A percentile compares a stretch with the other conserved stretches of the same genome.
These are phyloP conservation scores for Sarcoramphus papa DNA, from an alignment of 2,797 vertebrate genomes.

Conservation along the genomic window DNA sequence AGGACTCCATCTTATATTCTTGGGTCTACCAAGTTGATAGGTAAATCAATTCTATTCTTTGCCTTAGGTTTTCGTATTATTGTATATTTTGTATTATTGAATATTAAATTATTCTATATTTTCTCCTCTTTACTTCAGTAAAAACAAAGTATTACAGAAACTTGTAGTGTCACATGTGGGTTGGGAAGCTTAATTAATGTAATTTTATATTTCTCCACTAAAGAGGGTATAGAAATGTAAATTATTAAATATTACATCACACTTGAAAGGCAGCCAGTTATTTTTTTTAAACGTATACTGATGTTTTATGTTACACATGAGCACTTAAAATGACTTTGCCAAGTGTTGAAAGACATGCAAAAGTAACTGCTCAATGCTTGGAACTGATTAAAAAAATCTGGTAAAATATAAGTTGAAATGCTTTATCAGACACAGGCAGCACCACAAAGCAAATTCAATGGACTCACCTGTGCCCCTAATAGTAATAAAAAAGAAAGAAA, in stretches of 20 bases:
- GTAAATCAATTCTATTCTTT: background rate
- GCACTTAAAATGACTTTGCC: conserved; percentile 16
- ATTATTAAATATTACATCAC: background rate
- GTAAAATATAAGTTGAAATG: background rate
- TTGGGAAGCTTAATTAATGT: background rate
- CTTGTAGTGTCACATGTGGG: background rate
- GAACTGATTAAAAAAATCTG: conserved; percentile 5
- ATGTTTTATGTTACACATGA: background rate
- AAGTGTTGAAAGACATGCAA: conserved; percentile 5
- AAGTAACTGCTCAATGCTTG: background rate
- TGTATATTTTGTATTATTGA: background rate
- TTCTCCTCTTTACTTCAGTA: background rate
- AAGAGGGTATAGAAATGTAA: background rate
- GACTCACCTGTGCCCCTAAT: background rate
- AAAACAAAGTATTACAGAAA: background rate
- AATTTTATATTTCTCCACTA: background rate
- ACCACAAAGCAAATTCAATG: conserved; percentile 15
- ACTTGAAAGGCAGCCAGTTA: background rate
- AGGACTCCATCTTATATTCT: background rate
- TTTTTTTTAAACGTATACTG: background rate
- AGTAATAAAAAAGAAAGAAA: conserved; percentile 18
- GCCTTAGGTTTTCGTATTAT: background rate
- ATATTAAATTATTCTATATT: background rate
- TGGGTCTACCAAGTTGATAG: background rate
- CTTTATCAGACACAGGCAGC: conserved; percentile 14